Conservation (phyloP, 2,797 vertebrate species). For the Carduelis carduelis region DNA sequence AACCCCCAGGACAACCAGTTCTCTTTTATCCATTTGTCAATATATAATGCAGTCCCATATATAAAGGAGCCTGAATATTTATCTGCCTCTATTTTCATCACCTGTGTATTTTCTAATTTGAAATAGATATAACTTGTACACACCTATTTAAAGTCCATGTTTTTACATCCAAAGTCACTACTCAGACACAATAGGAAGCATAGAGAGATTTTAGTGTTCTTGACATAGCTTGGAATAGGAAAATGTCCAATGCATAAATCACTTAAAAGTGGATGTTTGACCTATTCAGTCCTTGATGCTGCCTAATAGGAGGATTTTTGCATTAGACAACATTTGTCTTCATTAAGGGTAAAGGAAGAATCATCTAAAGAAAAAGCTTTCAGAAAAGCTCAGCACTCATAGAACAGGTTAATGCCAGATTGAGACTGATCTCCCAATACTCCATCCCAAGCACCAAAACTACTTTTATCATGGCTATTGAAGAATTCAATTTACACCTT, state of each 20-base stretch:
- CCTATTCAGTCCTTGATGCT: background rate
- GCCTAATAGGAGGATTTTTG: background rate
- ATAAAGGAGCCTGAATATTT: constrained; percentile 15
- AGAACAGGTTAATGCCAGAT: background rate
- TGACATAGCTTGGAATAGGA: background rate
- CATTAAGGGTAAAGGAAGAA: background rate
- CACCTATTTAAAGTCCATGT: background rate
- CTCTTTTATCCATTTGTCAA: constrained; percentile 8
- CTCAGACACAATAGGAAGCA: background rate
- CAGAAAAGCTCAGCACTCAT: background rate
- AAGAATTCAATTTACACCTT: background rate
- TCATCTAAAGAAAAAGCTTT: background rate
- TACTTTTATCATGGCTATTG: background rate
- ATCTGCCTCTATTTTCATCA: background rate
- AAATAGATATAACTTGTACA: background rate
- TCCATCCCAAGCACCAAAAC: background rate
- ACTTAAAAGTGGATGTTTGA: background rate
- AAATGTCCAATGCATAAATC: background rate
- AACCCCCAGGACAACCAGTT: background rate
- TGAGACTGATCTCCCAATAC: background rate
- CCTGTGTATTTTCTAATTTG: background rate
- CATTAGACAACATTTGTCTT: background rate
- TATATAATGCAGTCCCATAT: constrained; percentile 22
- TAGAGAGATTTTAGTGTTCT: background rate
- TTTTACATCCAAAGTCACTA: background rate